Percentiles rank a stretch among this genome's conserved stretches.
These are phyloP conservation scores for Araneus ventricosus DNA, from an alignment of 1,140 invertebrate species.

Conservation along the genomic window DNA sequence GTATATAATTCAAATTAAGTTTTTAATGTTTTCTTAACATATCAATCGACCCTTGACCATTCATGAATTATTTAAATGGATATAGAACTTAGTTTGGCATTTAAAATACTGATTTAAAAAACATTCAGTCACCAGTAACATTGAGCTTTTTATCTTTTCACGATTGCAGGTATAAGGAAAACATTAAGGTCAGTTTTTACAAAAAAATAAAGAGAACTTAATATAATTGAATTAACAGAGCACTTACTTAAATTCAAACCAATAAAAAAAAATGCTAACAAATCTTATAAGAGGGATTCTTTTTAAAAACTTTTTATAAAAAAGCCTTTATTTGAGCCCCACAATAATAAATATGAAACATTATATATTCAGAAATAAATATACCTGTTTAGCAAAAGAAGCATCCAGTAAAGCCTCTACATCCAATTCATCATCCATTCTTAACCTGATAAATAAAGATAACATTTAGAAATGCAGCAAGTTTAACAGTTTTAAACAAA, in stretches of 20 bases:
- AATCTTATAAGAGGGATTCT: background rate
- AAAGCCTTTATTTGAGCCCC: background rate
- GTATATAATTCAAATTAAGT: too few species aligned
- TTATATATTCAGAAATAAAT: background rate
- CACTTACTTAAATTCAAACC: background rate
- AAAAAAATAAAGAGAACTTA: background rate
- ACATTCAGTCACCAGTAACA: too few species aligned
- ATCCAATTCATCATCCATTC: slow-evolving; percentile 64
- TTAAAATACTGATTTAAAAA: too few species aligned
- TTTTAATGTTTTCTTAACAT: too few species aligned
- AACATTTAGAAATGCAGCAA: too few species aligned
- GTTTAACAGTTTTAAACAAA: too few species aligned
- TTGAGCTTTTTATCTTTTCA: too few species aligned
- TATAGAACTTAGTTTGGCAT: too few species aligned
- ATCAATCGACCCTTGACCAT: too few species aligned
- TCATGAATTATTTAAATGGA: too few species aligned
- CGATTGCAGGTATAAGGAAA: too few species aligned
- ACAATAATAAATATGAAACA: background rate
- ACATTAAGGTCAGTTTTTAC: background rate
- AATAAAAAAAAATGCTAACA: background rate
- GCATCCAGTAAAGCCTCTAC: slow-evolving; percentile 63
- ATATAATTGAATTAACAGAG: background rate
- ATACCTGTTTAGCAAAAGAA: slow-evolving; percentile 62
- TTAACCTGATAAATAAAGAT: background rate
- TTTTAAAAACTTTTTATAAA: background rate